Percentiles rank a stretch among this genome's conserved stretches.
These are phyloP conservation scores for Lithophane semibrunnea DNA, from an alignment of 2,888 invertebrate species.

Conservation along the genomic window DNA sequence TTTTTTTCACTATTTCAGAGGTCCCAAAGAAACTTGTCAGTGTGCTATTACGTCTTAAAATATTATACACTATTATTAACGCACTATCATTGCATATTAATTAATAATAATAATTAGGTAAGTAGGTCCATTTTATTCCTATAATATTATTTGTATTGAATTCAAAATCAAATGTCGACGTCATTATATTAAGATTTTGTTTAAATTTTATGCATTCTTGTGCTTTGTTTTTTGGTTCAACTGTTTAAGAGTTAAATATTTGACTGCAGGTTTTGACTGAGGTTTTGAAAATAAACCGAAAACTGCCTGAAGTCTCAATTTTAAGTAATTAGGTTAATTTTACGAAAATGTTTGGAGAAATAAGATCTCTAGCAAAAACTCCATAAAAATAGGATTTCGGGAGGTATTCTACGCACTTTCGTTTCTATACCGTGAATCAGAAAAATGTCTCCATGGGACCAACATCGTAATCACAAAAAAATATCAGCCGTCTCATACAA, in stretches of 20 bases:
- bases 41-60: neutral
- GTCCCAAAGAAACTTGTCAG: neutral
- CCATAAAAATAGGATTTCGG: neutral
- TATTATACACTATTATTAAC: neutral
- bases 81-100: constrained; percentile 9
- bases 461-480: neutral
- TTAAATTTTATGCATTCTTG: constrained; percentile 62
- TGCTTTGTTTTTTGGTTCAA: constrained; percentile 63
- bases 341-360: neutral
- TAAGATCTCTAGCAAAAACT: neutral
- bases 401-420: neutral
- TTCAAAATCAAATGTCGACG: constrained; percentile 57
- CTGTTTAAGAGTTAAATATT: constrained; percentile 40
- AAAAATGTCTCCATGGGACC: too few relatives aligned
- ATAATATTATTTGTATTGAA: neutral
- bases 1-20: neutral
- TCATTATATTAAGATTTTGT: constrained; percentile 55
- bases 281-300: neutral
- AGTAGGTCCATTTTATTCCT: constrained; percentile 19
- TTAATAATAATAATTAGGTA: constrained; percentile 9
- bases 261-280: constrained; percentile 35
- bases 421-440: neutral
- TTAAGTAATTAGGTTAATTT: neutral
- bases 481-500: neutral
- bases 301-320: neutral